phyloP scores from a whole-genome alignment of 2,888 invertebrate genomes.

The Lepidochitona cinerea region DNA sequence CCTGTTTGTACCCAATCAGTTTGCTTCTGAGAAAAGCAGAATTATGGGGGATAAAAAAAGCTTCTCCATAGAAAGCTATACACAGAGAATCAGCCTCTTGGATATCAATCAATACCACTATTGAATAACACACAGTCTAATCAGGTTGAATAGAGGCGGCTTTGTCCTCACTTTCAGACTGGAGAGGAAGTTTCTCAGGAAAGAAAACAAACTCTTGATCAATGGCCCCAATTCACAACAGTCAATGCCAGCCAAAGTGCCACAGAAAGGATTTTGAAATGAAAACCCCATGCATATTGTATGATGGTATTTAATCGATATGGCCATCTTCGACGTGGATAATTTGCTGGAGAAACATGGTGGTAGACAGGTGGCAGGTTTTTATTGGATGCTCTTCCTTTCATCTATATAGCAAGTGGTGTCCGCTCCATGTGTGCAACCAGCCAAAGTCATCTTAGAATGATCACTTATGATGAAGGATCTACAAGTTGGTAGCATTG shows the following conservation, averaged over 20 bases:
- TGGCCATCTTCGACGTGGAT: not conserved
- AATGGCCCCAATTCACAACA: not conserved
- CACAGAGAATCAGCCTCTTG: not conserved
- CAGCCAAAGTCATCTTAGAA: not conserved
- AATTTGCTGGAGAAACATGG: not conserved
- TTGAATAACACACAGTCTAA: conserved; percentile 1
- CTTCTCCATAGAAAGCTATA: not conserved
- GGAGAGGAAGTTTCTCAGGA: not conserved
- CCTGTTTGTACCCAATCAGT: conserved; percentile 3
- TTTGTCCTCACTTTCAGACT: not conserved
- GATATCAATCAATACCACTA: not conserved
- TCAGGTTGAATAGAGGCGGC: not conserved
- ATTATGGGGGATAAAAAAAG: too few relatives aligned
- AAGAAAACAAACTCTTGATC: conserved; percentile 7
- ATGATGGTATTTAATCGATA: not conserved
- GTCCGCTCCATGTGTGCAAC: not conserved
- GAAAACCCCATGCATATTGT: conserved; percentile 7
- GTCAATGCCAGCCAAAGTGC: not conserved
- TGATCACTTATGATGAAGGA: too few relatives aligned
- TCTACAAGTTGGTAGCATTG: too few relatives aligned
- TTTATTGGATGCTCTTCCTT: not conserved
- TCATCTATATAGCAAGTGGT: not conserved
- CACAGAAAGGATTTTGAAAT: conserved; percentile 6
- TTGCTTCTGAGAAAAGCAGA: too few relatives aligned
- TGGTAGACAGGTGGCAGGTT: conserved; percentile 2